Percentiles rank a stretch among this genome's conserved stretches.
These are phyloP conservation scores for Protomyctophum bolini DNA, from an alignment of 2,113 vertebrate genomes.

Conservation along the genomic window DNA sequence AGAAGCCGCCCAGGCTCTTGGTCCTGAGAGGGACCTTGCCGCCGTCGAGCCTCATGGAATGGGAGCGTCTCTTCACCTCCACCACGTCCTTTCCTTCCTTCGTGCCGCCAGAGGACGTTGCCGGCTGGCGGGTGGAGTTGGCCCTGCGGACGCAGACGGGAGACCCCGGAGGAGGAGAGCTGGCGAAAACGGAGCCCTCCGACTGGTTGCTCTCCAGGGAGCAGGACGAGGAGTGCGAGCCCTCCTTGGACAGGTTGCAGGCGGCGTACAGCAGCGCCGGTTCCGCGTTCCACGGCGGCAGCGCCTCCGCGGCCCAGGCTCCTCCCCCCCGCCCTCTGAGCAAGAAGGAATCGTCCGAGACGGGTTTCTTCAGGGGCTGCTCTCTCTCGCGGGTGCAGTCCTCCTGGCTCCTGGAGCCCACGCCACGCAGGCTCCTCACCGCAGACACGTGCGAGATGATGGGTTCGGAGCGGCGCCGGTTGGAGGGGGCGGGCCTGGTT, in stretches of 20 bases:
- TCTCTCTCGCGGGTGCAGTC: constrained; percentile 72
- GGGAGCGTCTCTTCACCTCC: constrained; percentile 82
- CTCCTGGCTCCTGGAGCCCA: constrained; percentile 85
- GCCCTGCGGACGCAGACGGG: constrained; percentile 78
- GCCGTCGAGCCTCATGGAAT: constrained; percentile 78
- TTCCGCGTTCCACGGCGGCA: constrained; percentile 52
- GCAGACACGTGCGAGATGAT: constrained; percentile 66
- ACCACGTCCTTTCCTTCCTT: constrained; percentile 61
- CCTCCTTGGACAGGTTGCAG: constrained; percentile 57
- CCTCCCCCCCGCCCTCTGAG: constrained; percentile 23
- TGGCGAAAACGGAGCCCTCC: constrained; percentile 84
- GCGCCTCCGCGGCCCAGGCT: constrained; percentile 23
- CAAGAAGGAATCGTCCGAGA: constrained; percentile 79
- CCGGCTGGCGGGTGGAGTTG: constrained; percentile 65
- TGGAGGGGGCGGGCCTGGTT: constrained; percentile 43
- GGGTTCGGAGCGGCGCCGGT: constrained; percentile 90
- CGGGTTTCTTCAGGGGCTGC: constrained; percentile 76
- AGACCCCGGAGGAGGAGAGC: constrained; percentile 81
- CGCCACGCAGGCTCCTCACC: constrained; percentile 59
- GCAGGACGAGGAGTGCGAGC: constrained; percentile 78
- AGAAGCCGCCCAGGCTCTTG: constrained; percentile 72
- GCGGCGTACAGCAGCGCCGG: constrained; percentile 24
- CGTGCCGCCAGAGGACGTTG: constrained; percentile 60
- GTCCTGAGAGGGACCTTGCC: constrained; percentile 76
- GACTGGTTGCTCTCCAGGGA: constrained; percentile 84